These are phyloP conservation scores for Nyctalus aviator DNA, from an alignment of 2,797 vertebrate species.

Conservation along the genomic window DNA sequence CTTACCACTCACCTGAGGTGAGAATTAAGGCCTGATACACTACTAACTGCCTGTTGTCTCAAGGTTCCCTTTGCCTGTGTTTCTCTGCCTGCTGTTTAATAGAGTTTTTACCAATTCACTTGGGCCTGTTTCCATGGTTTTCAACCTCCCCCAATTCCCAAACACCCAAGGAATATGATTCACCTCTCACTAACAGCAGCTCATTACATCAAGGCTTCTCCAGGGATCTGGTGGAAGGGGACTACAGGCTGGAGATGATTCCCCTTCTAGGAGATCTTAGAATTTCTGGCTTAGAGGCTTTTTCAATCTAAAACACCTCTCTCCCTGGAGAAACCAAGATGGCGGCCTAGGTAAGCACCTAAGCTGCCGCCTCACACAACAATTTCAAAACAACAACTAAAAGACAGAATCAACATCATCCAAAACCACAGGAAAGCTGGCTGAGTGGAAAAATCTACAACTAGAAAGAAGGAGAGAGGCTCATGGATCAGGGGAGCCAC, in stretches of 20 bases:
- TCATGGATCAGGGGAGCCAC: too few species aligned
- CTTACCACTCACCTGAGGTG: neutral
- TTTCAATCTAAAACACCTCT: neutral
- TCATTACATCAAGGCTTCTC: conserved; percentile 18
- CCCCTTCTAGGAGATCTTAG: neutral
- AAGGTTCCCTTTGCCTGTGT: conserved; percentile 45
- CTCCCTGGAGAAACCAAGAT: too few species aligned
- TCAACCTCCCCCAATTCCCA: conserved; percentile 8
- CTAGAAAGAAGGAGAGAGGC: too few species aligned
- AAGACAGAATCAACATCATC: too few species aligned
- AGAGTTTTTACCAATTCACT: neutral
- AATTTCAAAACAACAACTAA: too few species aligned
- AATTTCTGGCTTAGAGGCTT: neutral
- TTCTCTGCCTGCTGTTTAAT: conserved; percentile 49
- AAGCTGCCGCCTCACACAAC: too few species aligned
- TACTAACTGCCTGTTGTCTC: conserved; percentile 1
- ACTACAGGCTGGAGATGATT: neutral
- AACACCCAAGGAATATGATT: neutral
- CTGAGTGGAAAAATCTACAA: too few species aligned
- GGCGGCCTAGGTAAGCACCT: too few species aligned
- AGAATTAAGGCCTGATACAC: neutral
- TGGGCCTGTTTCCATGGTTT: neutral
- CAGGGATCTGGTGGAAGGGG: neutral
- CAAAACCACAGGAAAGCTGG: too few species aligned
- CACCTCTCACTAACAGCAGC: neutral